Evolutionary conservation across 2,113 vertebrate species (phyloP), one percentile per base, ranked within the genome.

Genomic region (Menidia beryllina): DNA sequence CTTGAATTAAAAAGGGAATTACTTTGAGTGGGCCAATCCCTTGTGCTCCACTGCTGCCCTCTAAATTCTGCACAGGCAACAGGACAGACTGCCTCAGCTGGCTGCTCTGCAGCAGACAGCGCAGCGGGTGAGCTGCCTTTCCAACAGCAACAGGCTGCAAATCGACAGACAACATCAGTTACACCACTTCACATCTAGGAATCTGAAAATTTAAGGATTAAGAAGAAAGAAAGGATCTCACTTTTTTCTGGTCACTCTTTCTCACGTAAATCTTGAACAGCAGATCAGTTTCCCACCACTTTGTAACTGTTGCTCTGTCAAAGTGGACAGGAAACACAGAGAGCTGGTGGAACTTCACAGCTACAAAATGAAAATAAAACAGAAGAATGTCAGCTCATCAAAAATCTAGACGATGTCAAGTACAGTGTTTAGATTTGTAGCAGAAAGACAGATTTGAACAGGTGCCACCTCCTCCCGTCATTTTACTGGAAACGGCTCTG

Each of bases 11-110:
- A 14, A 12, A 4, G 3, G 38, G 8, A 3, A 24, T 69, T 90
- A 98, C 98, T 94, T 94, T 95, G 1, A 99, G 93, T 12, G 94
- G 93, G 15, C 96, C 97, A 47, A 94, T 54, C 36, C 88, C 84
- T 6, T 81, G 53, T 36, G 82, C 86, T 57, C 61, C 83, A 59
- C 47, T 50, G 36, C 91, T 88, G 53, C 83, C 90, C 24, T 93
- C 84, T 49, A 81, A 12, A 14, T 27, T 72, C 26, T 83, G 81
- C 9, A 99, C 94, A 11, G 93, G 91, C 59, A 99, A 69, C 14
- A 93, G 68, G 30, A 89, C 72, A 67, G 83, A 92, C 78, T 94
- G 79, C 61, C 81, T 68, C 30, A 97, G 92, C 47, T 86, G 59
- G 24, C 94, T 82, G 4, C 92, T 95, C 68, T 93, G 89, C 64